A percentile compares a stretch with the other conserved stretches of the same genome.
Evolutionary conservation across 2,888 invertebrate species (phyloP).

Genomic region (Cheilosia scutellata): DNA sequence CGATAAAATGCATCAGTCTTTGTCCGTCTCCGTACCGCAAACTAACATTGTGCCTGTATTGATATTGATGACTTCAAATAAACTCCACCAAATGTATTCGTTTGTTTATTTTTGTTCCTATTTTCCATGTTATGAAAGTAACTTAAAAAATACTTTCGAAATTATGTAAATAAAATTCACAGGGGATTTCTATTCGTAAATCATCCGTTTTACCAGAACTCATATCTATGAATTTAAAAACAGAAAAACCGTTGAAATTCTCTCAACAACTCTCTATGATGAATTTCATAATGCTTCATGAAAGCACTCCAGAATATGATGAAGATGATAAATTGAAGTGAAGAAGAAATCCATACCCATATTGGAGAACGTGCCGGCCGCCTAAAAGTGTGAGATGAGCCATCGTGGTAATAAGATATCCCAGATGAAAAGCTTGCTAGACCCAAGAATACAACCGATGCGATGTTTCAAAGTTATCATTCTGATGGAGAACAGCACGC

Average conservation of each 20-base stretch:
- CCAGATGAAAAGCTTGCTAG: constrained; percentile 12
- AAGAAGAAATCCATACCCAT: constrained; percentile 35
- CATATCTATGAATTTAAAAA: constrained; percentile 21
- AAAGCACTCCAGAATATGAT: constrained; percentile 37
- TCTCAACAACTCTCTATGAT: constrained; percentile 6
- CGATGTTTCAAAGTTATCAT: constrained; percentile 14
- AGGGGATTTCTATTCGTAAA: constrained; percentile 27
- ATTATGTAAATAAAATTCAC: background rate
- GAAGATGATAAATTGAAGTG: constrained; percentile 57
- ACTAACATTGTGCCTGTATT: too few species aligned
- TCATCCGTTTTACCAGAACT: constrained; percentile 20
- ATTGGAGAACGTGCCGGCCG: constrained; percentile 3
- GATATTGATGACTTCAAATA: too few species aligned
- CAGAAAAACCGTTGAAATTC: constrained; percentile 9
- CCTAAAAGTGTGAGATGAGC: constrained; percentile 16
- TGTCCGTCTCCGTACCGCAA: too few species aligned
- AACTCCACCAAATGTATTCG: too few species aligned
- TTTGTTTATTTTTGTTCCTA: too few species aligned
- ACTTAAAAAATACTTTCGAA: background rate
- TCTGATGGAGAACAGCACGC: constrained; percentile 10
- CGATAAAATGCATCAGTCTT: too few species aligned
- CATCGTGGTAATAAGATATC: constrained; percentile 23
- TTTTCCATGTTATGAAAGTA: too few species aligned
- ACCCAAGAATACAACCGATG: background rate
- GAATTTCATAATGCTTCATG: constrained; percentile 39